Conservation (phyloP, 2,888 invertebrate genomes). For the Neria commutata region DNA sequence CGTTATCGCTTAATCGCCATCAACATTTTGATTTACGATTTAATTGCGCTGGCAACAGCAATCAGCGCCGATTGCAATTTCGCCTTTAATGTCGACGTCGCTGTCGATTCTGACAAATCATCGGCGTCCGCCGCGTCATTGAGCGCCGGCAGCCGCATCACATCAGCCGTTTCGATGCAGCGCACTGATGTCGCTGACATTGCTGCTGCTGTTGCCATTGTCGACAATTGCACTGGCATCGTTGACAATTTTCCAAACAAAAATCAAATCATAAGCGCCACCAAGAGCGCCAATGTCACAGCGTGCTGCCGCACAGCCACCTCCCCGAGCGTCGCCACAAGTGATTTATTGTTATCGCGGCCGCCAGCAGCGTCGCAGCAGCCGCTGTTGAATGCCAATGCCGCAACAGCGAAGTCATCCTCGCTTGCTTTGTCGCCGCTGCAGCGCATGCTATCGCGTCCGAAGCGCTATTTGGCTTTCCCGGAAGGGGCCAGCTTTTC, state of each 20-base stretch:
- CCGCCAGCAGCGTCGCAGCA: neutral
- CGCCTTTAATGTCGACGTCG: neutral
- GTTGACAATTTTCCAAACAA: neutral
- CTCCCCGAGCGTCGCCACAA: slow-evolving; percentile 1
- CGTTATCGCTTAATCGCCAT: slow-evolving; percentile 48
- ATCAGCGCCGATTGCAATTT: slow-evolving; percentile 20
- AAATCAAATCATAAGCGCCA: neutral
- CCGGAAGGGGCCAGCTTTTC: slow-evolving; percentile 67
- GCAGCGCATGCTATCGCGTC: slow-evolving; percentile 42
- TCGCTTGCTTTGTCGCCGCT: slow-evolving; percentile 21
- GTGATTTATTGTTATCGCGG: slow-evolving; percentile 43
- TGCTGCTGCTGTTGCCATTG: slow-evolving; percentile 24
- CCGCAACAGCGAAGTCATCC: slow-evolving; percentile 1
- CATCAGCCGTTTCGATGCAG: slow-evolving; percentile 18
- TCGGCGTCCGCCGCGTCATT: neutral
- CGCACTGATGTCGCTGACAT: slow-evolving; percentile 12
- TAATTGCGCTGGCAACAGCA: slow-evolving; percentile 45
- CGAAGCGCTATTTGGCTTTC: slow-evolving; percentile 64
- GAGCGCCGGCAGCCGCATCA: slow-evolving; percentile 5
- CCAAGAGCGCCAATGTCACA: neutral
- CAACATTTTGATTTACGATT: slow-evolving; percentile 49
- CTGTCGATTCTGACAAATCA: slow-evolving; percentile 25
- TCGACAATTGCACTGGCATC: neutral
- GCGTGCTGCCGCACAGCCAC: neutral
- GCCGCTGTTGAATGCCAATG: slow-evolving; percentile 1